Base-by-base conservation (phyloP, 2,113 vertebrate species). In the Miniopterus natalensis region DNA sequence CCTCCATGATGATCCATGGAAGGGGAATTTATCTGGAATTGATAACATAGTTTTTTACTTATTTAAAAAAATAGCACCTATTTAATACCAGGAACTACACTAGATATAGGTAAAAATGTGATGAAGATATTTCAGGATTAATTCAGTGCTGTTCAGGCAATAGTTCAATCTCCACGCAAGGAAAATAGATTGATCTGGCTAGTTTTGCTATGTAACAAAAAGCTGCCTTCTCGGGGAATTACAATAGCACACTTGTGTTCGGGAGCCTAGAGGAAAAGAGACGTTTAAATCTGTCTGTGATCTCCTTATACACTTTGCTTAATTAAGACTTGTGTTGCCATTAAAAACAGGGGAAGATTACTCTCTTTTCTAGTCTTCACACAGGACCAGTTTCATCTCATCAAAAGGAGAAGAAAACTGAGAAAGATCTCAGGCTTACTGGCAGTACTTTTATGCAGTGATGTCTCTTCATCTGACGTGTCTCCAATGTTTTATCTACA, bases 271-370 rank as follows among this genome's bases (percentile, higher is more conserved):
- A 95, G 70, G 85, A 92, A 95, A 53, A 92, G 29, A 84, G 47
- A 78, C 15, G 25, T 88, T 89, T 68, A 86, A 87, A 94, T 92
- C 70, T 84, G 45, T 75, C 87, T 18, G 79, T 86, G 75, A 90
- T 95, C 78, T 96, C 25, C 27, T 93, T 87, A 89, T 70, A 71
- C 25, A 55, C 18, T 47, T 66, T 80, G 71, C 40, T 96, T 96
- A 90, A 92, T 94, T 92, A 92, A 87, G 57, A 92, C 75, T 90
- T 92, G 31, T 57, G 51, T 84, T 83, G 61, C 70, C 91, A 75
- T 94, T 77, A 84, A 87, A 93, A 96, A 36, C 71, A 84, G 68
- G 86, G 47, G 51, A 83, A 78, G 70, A 92, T 78, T 92, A 73
- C 17, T 92, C 47, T 88, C 95, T 75, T 71, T 74, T 86, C 79